phyloP scores from a whole-genome alignment of 2,113 vertebrate species.

The Hemicordylus capensis region DNA sequence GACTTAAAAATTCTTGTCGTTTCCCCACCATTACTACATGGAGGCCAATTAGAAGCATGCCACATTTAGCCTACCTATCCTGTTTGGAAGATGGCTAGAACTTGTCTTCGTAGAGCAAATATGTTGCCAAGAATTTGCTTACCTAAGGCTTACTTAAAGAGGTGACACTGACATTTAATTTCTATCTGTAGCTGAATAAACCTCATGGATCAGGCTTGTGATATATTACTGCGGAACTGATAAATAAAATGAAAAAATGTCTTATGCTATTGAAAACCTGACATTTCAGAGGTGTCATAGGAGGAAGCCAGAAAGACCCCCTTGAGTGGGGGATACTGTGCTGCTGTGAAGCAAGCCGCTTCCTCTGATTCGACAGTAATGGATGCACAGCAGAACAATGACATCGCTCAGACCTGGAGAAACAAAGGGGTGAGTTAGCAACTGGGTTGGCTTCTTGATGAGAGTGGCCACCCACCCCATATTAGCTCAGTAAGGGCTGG shows the following conservation, averaged over 20 bases:
- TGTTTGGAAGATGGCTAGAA: neutral
- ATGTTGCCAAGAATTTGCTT: neutral
- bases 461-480: neutral
- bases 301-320: neutral
- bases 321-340: neutral
- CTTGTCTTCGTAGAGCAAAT: neutral
- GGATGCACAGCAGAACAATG: neutral
- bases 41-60: neutral
- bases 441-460: neutral
- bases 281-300: neutral
- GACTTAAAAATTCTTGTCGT: neutral
- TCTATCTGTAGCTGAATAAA: neutral
- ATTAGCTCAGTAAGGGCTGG: neutral
- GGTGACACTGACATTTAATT: neutral
- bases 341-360: neutral
- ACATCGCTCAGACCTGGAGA: neutral
- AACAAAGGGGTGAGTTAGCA: constrained; percentile 13
- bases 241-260: neutral
- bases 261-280: constrained; percentile 10
- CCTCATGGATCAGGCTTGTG: neutral
- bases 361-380: neutral
- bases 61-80: neutral
- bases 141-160: neutral
- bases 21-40: neutral
- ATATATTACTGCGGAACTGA: too few species aligned